These are phyloP conservation scores for Procambarus virginalis DNA, from an alignment of 1,140 invertebrate species.

Conservation along the genomic window DNA sequence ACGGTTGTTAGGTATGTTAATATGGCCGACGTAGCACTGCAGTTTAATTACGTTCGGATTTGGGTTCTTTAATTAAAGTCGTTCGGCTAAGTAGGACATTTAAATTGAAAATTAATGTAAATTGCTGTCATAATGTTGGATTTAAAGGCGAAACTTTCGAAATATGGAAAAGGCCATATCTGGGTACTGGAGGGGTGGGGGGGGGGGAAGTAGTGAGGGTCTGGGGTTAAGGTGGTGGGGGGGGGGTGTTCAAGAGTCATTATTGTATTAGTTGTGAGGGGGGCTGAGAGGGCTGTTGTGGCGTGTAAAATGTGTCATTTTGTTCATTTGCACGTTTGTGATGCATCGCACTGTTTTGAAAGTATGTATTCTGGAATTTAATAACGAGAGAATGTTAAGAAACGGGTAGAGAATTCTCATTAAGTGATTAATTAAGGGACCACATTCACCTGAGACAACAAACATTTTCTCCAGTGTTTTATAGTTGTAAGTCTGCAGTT, in stretches of 20 bases:
- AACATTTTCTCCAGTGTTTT: no score
- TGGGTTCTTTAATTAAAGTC: conserved; percentile 8
- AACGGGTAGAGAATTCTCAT: no score
- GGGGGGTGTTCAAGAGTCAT: not conserved
- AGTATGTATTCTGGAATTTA: no score
- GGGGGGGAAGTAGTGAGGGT: not conserved
- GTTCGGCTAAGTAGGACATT: not conserved
- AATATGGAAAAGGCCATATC: not conserved
- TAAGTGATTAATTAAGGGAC: no score
- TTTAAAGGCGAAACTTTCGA: not conserved
- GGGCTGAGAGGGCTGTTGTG: not conserved
- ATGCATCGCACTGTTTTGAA: no score
- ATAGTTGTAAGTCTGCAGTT: no score
- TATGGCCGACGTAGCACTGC: not conserved
- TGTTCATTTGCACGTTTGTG: no score
- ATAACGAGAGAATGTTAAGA: no score
- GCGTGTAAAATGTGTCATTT: not conserved
- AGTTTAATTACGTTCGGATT: not conserved
- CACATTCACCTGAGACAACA: no score
- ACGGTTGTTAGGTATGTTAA: not conserved
- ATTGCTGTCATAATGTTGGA: not conserved
- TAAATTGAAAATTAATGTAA: conserved; percentile 17
- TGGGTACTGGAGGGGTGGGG: not conserved
- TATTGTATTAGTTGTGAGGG: not conserved
- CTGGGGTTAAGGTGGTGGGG: not conserved